Evolutionary conservation across 2,888 invertebrate species (phyloP), one percentile per base, ranked within the genome.

Genomic region (Diarsia dahlii): DNA sequence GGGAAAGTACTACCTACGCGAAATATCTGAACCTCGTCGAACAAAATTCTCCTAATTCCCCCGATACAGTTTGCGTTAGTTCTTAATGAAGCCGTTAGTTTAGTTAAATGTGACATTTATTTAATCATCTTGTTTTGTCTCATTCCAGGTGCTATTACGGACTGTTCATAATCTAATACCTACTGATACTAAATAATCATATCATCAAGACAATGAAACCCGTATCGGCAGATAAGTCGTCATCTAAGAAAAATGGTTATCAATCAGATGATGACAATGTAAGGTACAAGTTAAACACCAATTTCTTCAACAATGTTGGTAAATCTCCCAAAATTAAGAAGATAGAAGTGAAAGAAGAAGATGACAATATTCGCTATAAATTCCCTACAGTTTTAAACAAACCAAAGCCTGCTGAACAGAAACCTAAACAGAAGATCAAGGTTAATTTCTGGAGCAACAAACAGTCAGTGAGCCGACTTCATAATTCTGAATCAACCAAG

Each of bases 381-480:
- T 94, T 96, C 74, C 94, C 96, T 23, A 88, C 93, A 76, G 89
- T 91, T 62, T 74, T 92, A 60, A 79, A 88, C 23, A 94, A 92
- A 87, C 72, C 91, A 54, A 95, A 94, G 88, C 71, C 85, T 65
- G 74, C 78, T 56, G 89, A 94, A 63, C 89, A 89, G 20, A 95
- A 95, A 85, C 87, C 92, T 13, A 95, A 94, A 89, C 91, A 92
- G 23, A 96, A 94, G 90, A 95, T 96, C 10, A 96, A 96, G 91
- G 95, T 96, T 0, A 96, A 96, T 82, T 96, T 96, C 83, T 96
- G 96, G 96, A 96, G 96, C 80, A 94, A 91, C 81, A 96, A 95
- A 81, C 91, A 89, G 79, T 88, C 89, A 58, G 86, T 89, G 4
- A 94, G 89, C 68, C 90, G 94, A 58, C 84, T 94, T 28, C 91